Percentiles rank a stretch among this genome's conserved stretches.
These are phyloP conservation scores for Neolamprologus modestus DNA, from an alignment of 2,113 vertebrate species.

Conservation along the genomic window DNA sequence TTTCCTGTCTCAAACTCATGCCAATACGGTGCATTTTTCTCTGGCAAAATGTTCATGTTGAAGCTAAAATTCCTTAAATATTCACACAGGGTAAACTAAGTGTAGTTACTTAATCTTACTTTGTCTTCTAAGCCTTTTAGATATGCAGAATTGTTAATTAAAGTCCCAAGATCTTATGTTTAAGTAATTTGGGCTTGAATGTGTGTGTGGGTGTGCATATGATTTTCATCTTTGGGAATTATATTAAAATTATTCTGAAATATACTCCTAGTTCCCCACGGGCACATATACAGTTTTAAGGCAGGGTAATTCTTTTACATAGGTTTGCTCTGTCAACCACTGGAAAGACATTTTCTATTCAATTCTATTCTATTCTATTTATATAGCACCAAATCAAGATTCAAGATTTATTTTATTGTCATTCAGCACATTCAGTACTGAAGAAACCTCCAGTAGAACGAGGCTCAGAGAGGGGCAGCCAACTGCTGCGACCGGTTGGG, in stretches of 20 bases:
- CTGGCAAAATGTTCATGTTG: background rate
- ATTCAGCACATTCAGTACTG: background rate
- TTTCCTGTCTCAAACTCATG: background rate
- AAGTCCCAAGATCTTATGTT: background rate
- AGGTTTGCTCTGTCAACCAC: background rate
- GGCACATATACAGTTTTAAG: background rate
- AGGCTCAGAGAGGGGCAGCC: background rate
- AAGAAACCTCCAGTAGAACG: background rate
- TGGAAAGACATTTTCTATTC: background rate
- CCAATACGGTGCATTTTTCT: background rate
- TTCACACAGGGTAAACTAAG: background rate
- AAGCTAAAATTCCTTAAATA: background rate
- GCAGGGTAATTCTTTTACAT: background rate
- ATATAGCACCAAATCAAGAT: background rate
- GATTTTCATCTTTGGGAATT: background rate
- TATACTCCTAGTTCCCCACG: background rate
- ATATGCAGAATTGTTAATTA: background rate
- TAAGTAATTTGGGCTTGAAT: background rate
- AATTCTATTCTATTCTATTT: background rate
- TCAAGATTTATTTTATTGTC: background rate
- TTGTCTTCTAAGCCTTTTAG: background rate
- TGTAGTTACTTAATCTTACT: background rate
- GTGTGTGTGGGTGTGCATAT: background rate
- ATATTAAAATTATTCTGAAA: background rate
- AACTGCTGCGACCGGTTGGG: background rate